Conservation (phyloP, 2,888 invertebrate genomes). For the Epinotia brunnichana region DNA sequence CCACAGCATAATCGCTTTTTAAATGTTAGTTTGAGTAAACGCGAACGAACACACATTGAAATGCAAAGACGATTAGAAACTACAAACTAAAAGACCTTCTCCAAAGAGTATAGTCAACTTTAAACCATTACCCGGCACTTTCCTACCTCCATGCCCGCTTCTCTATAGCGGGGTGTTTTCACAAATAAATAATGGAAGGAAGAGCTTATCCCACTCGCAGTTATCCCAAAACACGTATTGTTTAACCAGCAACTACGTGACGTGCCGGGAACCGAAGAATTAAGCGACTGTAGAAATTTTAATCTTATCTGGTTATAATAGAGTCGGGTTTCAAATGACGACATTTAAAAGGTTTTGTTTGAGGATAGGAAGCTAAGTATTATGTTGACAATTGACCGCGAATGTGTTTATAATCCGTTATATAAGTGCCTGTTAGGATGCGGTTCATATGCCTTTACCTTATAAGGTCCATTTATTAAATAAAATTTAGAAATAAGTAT, state of each 20-base stretch:
- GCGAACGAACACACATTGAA: no score
- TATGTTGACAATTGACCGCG: slow-evolving; percentile 42
- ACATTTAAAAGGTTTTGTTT: slow-evolving; percentile 18
- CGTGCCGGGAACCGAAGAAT: slow-evolving; percentile 35
- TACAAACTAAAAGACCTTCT: no score
- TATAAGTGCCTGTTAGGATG: slow-evolving; percentile 6
- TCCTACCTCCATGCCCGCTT: slow-evolving; percentile 45
- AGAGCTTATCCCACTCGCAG: slow-evolving; percentile 47
- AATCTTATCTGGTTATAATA: not conserved
- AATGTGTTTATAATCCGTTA: slow-evolving; percentile 41
- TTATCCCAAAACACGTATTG: slow-evolving; percentile 51
- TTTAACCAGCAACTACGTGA: slow-evolving; percentile 48
- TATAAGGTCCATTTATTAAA: not conserved
- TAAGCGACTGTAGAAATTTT: not conserved
- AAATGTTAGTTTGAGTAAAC: no score
- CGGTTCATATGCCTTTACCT: not conserved
- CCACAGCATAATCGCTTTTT: no score
- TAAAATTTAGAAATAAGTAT: no score
- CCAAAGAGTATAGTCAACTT: no score
- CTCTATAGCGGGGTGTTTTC: slow-evolving; percentile 49
- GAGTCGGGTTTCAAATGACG: not conserved
- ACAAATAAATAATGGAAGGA: slow-evolving; percentile 53
- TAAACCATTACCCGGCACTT: not conserved
- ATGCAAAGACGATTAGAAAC: no score
- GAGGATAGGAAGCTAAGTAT: slow-evolving; percentile 39